These are phyloP conservation scores for Columba livia DNA, from an alignment of 2,113 vertebrate species.

Conservation along the genomic window DNA sequence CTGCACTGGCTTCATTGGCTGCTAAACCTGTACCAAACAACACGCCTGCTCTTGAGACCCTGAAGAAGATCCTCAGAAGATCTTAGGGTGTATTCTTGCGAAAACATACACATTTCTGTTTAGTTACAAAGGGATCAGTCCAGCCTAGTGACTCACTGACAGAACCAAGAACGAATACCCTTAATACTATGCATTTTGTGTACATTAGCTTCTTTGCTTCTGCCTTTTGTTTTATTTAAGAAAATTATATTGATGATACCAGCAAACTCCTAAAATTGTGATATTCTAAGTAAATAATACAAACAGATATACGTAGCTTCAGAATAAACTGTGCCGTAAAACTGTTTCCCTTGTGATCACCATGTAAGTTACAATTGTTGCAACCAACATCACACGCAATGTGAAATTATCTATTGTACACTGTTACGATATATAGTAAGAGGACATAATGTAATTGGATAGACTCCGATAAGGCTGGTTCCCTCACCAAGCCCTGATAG, in stretches of 20 bases:
- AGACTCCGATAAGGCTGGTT: background rate
- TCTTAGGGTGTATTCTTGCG: background rate
- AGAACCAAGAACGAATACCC: background rate
- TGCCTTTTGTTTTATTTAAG: background rate
- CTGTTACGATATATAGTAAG: background rate
- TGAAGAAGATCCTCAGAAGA: background rate
- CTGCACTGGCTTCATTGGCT: no score
- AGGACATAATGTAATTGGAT: background rate
- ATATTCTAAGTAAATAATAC: background rate
- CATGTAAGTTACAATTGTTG: background rate
- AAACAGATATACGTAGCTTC: background rate
- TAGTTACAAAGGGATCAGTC: background rate
- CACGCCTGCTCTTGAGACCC: background rate
- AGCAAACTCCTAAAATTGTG: background rate
- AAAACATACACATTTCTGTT: fast-evolving
- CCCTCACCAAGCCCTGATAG: fast-evolving
- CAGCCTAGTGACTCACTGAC: background rate
- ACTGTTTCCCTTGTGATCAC: background rate
- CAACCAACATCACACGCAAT: fast-evolving
- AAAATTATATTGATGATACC: background rate
- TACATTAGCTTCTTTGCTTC: background rate
- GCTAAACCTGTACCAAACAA: background rate
- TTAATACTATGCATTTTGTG: background rate
- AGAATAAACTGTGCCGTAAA: background rate
- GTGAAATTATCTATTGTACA: background rate